Evolutionary conservation across 2,113 vertebrate species (phyloP).

Genomic region (Dasyurus viverrinus): DNA sequence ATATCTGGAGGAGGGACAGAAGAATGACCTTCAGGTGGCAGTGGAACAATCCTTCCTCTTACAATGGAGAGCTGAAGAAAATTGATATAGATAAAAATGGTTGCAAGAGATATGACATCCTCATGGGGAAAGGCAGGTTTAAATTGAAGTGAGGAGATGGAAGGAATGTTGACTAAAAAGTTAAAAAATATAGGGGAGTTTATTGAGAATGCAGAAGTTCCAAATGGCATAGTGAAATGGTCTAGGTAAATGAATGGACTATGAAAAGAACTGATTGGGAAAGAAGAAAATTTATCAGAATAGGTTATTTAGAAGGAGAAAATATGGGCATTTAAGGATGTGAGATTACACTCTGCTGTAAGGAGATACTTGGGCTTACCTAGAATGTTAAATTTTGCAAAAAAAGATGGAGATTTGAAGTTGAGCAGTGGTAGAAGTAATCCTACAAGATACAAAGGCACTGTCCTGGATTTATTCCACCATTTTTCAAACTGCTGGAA

Average conservation of each 20-base stretch:
- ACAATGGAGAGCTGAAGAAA: background rate
- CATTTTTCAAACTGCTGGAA: conserved; percentile 87
- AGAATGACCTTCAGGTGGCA: background rate
- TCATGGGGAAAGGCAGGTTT: background rate
- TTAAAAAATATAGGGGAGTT: background rate
- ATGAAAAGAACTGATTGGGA: background rate
- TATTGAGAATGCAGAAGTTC: background rate
- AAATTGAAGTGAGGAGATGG: background rate
- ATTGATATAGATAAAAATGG: background rate
- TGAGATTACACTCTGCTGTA: background rate
- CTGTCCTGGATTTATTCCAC: conserved; percentile 94
- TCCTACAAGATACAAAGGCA: conserved; percentile 93
- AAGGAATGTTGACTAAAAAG: background rate
- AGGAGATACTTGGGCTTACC: conserved; percentile 82
- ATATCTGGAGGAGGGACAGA: background rate
- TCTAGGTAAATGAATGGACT: background rate
- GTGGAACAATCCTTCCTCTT: background rate
- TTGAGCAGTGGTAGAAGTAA: conserved; percentile 94
- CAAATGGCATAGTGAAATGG: background rate
- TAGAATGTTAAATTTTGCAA: conserved; percentile 96
- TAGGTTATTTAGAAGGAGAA: background rate
- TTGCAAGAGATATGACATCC: background rate
- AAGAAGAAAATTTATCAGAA: background rate
- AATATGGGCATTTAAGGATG: background rate
- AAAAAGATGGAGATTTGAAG: conserved; percentile 98